Evolutionary conservation across 2,113 vertebrate species (phyloP).

Genomic region (Dendropsophus ebraccatus): DNA sequence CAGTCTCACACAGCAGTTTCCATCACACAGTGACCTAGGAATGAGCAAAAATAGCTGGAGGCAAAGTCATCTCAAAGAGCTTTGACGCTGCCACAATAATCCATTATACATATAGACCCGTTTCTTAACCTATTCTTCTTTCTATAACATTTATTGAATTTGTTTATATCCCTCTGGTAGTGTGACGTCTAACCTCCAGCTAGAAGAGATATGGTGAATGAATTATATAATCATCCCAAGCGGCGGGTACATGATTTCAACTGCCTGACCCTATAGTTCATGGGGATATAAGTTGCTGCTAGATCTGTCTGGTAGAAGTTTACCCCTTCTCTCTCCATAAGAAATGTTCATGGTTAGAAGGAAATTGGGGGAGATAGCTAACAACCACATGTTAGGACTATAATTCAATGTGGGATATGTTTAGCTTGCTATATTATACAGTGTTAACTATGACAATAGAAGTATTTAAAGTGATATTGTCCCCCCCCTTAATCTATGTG

Average conservation of each 20-base stretch:
- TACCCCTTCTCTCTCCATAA: too few relatives aligned
- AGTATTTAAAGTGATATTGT: too few relatives aligned
- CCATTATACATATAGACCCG: background rate
- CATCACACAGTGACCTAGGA: slow-evolving; percentile 34
- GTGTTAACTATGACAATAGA: background rate
- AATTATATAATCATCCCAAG: too few relatives aligned
- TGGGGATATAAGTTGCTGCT: too few relatives aligned
- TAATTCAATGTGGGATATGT: background rate
- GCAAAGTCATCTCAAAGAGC: slow-evolving; percentile 11
- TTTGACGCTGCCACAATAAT: slow-evolving; percentile 24
- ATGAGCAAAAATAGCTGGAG: slow-evolving; percentile 49
- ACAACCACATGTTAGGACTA: too few relatives aligned
- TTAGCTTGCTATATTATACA: background rate
- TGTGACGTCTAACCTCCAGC: too few relatives aligned
- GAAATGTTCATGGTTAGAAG: too few relatives aligned
- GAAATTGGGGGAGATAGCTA: too few relatives aligned
- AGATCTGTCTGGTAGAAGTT: too few relatives aligned
- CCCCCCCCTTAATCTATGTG: too few relatives aligned
- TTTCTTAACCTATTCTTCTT: background rate
- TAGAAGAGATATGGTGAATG: background rate
- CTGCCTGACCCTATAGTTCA: too few relatives aligned
- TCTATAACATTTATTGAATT: background rate
- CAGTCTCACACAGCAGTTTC: slow-evolving; percentile 39
- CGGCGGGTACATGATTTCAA: too few relatives aligned
- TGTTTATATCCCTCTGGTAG: background rate